Conservation (phyloP, 2,888 invertebrate species). For the Melieria omissa region DNA sequence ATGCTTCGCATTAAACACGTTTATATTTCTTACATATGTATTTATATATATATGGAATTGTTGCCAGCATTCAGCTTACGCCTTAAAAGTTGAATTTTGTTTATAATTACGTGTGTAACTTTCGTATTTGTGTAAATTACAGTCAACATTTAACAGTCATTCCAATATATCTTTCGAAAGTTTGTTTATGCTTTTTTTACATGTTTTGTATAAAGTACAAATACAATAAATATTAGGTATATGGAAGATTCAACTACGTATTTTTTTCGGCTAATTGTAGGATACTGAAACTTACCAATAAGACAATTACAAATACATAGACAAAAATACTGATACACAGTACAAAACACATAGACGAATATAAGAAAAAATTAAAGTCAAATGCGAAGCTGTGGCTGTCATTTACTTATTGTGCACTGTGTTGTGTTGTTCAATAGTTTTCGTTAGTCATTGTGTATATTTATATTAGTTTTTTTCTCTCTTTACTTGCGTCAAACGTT, state of each 20-base stretch:
- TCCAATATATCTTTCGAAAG: slow-evolving; percentile 60
- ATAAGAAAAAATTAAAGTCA: too few species aligned
- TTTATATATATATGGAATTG: too few species aligned
- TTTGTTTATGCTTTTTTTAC: slow-evolving; percentile 49
- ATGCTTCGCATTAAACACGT: too few species aligned
- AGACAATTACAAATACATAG: not conserved
- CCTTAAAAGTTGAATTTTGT: too few species aligned
- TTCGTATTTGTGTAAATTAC: slow-evolving; percentile 51
- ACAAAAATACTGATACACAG: too few species aligned
- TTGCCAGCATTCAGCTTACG: too few species aligned
- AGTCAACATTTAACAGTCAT: slow-evolving; percentile 65
- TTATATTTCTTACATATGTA: too few species aligned
- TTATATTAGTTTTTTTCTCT: not conserved
- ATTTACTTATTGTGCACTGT: not conserved
- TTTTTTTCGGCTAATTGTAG: not conserved
- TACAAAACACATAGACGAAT: too few species aligned
- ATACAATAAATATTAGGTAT: not conserved
- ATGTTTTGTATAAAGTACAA: not conserved
- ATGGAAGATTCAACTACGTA: not conserved
- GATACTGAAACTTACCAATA: not conserved
- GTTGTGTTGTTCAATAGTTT: not conserved
- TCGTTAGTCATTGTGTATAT: not conserved
- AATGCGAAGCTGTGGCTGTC: too few species aligned
- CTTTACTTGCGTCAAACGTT: not conserved
- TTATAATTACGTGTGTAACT: too few species aligned